Conservation (phyloP, 2,888 invertebrate genomes). For the Eurytoma californica region DNA sequence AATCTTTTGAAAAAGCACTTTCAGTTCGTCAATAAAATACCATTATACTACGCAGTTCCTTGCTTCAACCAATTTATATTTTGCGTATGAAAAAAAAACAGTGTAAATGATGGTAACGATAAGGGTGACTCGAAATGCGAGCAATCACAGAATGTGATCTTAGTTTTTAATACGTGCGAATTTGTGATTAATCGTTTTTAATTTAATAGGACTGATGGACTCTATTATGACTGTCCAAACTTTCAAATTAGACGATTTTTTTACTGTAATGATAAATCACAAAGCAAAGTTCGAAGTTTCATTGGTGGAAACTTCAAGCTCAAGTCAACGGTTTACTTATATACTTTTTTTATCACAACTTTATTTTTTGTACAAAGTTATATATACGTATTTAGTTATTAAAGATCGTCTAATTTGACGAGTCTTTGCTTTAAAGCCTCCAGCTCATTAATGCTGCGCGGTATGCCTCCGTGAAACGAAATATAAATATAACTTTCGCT, state of each 20-base stretch:
- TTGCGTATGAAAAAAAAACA: constrained; percentile 47
- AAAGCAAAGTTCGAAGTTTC: constrained; percentile 35
- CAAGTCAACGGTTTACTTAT: constrained; percentile 38
- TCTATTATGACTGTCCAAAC: constrained; percentile 51
- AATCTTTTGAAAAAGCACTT: constrained; percentile 38
- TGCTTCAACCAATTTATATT: constrained; percentile 67
- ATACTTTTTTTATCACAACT: constrained; percentile 23
- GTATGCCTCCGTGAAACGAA: constrained; percentile 5
- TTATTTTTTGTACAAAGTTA: constrained; percentile 36
- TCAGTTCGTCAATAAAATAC: constrained; percentile 59
- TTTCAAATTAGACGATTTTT: constrained; percentile 55
- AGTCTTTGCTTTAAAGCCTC: constrained; percentile 44
- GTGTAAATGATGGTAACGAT: constrained; percentile 51
- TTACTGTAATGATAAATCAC: constrained; percentile 32
- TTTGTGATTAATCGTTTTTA: constrained; percentile 70
- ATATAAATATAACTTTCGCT: constrained; percentile 3
- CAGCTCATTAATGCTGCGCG: constrained; percentile 42
- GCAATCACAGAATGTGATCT: constrained; percentile 57
- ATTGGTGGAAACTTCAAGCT: constrained; percentile 20
- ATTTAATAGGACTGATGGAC: constrained; percentile 71
- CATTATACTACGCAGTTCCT: constrained; percentile 65
- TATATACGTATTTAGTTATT: constrained; percentile 7
- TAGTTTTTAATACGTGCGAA: constrained; percentile 57
- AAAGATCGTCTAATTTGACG: constrained; percentile 53
- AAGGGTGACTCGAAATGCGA: constrained; percentile 55